Base-by-base conservation (phyloP, 2,797 vertebrate genomes). In the Lutjanus argentimaculatus region DNA sequence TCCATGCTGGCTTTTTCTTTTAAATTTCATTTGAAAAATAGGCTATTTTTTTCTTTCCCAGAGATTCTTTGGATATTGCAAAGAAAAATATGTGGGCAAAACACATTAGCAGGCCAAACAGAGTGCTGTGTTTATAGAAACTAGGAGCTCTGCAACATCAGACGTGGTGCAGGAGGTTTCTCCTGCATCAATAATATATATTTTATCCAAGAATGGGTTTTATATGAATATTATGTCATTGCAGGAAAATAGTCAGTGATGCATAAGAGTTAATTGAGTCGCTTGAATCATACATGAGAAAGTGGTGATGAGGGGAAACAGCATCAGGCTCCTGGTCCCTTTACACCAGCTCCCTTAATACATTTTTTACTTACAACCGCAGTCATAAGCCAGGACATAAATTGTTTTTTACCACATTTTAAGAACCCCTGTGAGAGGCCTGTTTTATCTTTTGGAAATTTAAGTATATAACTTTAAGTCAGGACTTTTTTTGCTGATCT, bases 201-300 rank as follows among this genome's bases (percentile, higher is more conserved):
- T 72, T 71, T 73, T 66, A 36, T 48, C 30, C 30, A 53, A 52
- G 21, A 62, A 75, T 77, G 19, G 3, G 13, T 75, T 76, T 80
- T 69, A 48, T 79, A 17, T 86, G 36, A 36, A 69, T 77, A 15
- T 72, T 68, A 64, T 79, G 58, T 77, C 61, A 72, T 86, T 75
- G 75, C 46, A 79, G 79, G n/a, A 59, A 73, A 80, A 46, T 75
- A 67, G 36, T 71, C 59, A 67, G 67, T 49, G 67, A 87, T 75
- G 64, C 79, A 76, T 56, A 65, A 71, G 64, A 80, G 62, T 67
- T 87, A 71, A 88, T 67, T 85, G 67, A 81, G 59, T 84, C 48
- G 19, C 56, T 71, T 82, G 75, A 88, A 80, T 85, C 64, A 76
- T 84, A 79, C 66, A 84, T 80, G 75, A 85, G 43, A 73, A 85